Evolutionary conservation across 2,113 vertebrate species (phyloP).

Genomic region (Laticauda laticaudata): DNA sequence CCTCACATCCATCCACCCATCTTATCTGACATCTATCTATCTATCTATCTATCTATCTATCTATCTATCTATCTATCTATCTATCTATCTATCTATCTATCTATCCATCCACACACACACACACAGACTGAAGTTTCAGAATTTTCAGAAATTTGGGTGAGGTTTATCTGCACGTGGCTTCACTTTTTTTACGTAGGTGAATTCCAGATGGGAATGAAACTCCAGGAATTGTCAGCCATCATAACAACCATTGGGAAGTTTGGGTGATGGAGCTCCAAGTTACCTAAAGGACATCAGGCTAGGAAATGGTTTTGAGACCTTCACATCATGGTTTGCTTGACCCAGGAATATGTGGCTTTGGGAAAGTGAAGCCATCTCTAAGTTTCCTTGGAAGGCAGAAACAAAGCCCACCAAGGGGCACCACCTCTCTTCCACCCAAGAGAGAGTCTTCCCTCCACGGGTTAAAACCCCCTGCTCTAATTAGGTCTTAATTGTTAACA

Average conservation of each 20-base stretch:
- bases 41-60: no score
- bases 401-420: background rate
- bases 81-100: no score
- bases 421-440: constrained; percentile 28
- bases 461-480: constrained; percentile 70
- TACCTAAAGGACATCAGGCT: background rate
- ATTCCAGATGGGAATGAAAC: background rate
- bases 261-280: background rate
- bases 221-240: background rate
- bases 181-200: background rate
- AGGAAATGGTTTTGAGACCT: background rate
- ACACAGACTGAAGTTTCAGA: background rate
- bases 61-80: no score
- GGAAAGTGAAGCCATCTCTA: background rate
- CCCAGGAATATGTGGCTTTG: background rate
- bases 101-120: no score
- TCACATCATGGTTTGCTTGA: background rate
- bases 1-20: background rate
- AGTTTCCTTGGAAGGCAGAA: background rate
- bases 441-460: constrained; percentile 47
- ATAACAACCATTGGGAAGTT: background rate
- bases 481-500: constrained; percentile 76
- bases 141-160: background rate
- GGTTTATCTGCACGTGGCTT: background rate
- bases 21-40: no score